A percentile compares a stretch with the other conserved stretches of the same genome.
Evolutionary conservation across 2,888 invertebrate genomes (phyloP).

Genomic region (Acanthacorydalis orientalis): DNA sequence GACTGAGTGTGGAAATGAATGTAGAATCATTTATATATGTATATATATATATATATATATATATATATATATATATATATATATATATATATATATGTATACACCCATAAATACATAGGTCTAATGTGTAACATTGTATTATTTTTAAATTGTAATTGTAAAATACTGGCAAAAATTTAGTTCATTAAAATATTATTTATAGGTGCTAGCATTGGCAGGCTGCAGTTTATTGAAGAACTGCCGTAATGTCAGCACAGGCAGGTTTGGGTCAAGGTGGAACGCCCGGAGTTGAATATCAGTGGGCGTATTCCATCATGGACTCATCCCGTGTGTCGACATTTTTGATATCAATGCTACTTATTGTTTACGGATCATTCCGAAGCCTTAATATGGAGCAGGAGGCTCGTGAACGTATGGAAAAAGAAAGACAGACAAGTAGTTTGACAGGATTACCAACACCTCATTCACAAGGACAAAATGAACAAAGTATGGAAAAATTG

Average conservation of each 20-base stretch:
- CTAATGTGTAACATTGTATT: too few relatives aligned
- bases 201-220: constrained; percentile 1
- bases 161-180: too few relatives aligned
- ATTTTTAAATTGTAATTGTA: neutral
- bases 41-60: too few relatives aligned
- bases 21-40: too few relatives aligned
- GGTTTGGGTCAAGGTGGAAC: neutral
- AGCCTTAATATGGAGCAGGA: constrained; percentile 94
- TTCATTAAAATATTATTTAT: neutral
- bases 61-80: too few relatives aligned
- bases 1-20: too few relatives aligned
- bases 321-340: constrained; percentile 94
- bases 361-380: constrained; percentile 94
- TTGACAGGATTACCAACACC: constrained; percentile 30
- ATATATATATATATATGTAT: too few relatives aligned
- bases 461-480: constrained; percentile 13
- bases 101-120: too few relatives aligned
- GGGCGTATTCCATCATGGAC: constrained; percentile 95
- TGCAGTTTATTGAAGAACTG: neutral
- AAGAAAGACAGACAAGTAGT: constrained; percentile 48
- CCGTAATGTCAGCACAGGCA: constrained; percentile 5
- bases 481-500: constrained; percentile 24
- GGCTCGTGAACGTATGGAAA: constrained; percentile 67
- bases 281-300: constrained; percentile 39
- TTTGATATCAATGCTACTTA: constrained; percentile 90